Percentiles rank a stretch among this genome's conserved stretches.
Evolutionary conservation across 37 sponge, comb jelly and placozoan species (phyloP).

Genomic region (Lycopodina hypogea): DNA sequence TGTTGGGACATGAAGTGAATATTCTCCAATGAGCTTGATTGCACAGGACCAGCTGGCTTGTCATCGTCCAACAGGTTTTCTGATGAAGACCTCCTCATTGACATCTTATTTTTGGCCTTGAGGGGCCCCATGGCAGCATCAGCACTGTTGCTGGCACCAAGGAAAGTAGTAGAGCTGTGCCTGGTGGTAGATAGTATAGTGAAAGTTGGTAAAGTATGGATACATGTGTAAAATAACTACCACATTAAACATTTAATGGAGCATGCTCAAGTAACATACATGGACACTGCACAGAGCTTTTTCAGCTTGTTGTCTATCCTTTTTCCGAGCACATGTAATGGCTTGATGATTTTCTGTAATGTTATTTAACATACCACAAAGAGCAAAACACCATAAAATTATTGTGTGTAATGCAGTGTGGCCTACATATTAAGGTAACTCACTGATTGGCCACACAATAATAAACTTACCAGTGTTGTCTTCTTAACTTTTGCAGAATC

Average conservation of each 20-base stretch:
- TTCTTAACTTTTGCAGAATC: conserved; percentile 28
- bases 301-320: conserved; percentile 23
- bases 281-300: background rate
- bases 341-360: conserved; percentile 33
- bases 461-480: conserved; percentile 26
- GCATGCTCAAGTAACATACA: too few relatives aligned
- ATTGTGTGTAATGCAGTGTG: too few relatives aligned
- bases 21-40: conserved; percentile 51
- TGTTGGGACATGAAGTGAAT: conserved; percentile 35
- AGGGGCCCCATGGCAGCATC: conserved; percentile 32
- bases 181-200: background rate
- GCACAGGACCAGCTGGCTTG: conserved; percentile 12
- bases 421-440: too few relatives aligned
- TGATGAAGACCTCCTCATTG: conserved; percentile 15
- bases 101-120: conserved; percentile 40
- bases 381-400: too few relatives aligned
- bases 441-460: too few relatives aligned
- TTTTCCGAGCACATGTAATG: conserved; percentile 1
- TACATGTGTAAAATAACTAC: too few relatives aligned
- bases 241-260: too few relatives aligned
- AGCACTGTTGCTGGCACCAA: background rate
- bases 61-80: conserved; percentile 34
- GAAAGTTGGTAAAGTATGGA: too few relatives aligned
- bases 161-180: background rate
- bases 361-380: background rate